Evolutionary conservation across 92 coral and sea anemone species (phyloP), one percentile per base, ranked within the genome.

Genomic region (Pocillopora meandrina): DNA sequence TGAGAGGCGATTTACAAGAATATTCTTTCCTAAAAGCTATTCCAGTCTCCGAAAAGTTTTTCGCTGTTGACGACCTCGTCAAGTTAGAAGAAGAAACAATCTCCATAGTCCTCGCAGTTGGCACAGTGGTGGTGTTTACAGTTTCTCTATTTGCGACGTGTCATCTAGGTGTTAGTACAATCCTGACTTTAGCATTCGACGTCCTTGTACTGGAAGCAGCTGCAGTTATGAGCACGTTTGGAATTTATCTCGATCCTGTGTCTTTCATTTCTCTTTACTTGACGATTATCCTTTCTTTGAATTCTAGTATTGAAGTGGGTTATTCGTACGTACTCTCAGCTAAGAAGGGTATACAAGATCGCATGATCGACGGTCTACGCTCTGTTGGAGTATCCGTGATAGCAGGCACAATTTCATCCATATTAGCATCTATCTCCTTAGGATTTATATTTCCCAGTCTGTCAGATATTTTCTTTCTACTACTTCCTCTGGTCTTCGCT

Each of bases 221-320:
- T 5, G 61, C 80, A 21, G 14, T 86, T 9, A 61, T 86, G 47
- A 16, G 2, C n/a, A 18, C 72, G 61, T 72, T 71, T 36, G 42
- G 49, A 7, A 74, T 79, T 16, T 63, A 75, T 31, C 72, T 86
- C n/a, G 79, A 86, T 56, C 89, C 69, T 19, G 13, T 86, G 21
- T 23, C 85, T 26, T 86, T 68, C 31, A 33, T 62, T 35, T 60
- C 86, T 9, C 12, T 75, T 23, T 86, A 66, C 49, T 49, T 65
- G 26, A 78, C 49, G 17, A 11, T 86, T 49, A 63, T 79, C 16
- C 9, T 86, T 1, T 78, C 89, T 15, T 55, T 78, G 56, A 63
- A 36, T 15, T 71, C 17, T 5, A 86, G 80, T n/a, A 47, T 79
- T 13, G 60, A 58, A 14, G 85, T 79, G 7, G 58, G 79, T 52